Percentiles rank a stretch among this genome's conserved stretches.
phyloP scores from a whole-genome alignment of 2,797 vertebrate species.

The Syndactyla subalaris region DNA sequence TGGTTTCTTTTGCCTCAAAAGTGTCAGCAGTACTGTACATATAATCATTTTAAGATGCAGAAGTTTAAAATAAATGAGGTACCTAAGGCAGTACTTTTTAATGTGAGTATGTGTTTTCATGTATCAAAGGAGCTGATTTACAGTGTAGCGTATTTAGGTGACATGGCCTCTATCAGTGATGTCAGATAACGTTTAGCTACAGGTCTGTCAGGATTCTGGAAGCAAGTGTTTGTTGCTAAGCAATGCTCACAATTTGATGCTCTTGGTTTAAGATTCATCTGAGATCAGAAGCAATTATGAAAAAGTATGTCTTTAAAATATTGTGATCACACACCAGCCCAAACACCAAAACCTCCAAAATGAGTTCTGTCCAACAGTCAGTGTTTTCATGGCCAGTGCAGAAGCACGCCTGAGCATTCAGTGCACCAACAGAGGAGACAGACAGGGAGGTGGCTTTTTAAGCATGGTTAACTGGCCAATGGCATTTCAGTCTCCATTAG shows the following conservation, averaged over 20 bases:
- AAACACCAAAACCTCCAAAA: background rate
- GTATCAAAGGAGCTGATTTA: background rate
- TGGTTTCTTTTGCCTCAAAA: background rate
- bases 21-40: background rate
- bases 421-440: background rate
- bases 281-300: background rate
- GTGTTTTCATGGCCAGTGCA: background rate
- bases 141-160: background rate
- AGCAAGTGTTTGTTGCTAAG: background rate
- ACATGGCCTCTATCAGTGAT: background rate
- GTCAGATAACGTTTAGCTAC: background rate
- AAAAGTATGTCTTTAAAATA: background rate
- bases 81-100: background rate
- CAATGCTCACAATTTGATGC: background rate
- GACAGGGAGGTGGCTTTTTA: background rate
- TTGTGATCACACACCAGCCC: background rate
- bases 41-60: constrained; percentile 24
- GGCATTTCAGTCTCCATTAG: background rate
- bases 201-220: background rate
- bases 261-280: background rate
- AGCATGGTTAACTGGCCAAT: background rate
- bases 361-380: background rate
- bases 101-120: background rate
- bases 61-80: background rate
- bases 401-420: background rate